These are phyloP conservation scores for Xestia c-nigrum DNA, from an alignment of 2,888 invertebrate genomes.

Conservation along the genomic window DNA sequence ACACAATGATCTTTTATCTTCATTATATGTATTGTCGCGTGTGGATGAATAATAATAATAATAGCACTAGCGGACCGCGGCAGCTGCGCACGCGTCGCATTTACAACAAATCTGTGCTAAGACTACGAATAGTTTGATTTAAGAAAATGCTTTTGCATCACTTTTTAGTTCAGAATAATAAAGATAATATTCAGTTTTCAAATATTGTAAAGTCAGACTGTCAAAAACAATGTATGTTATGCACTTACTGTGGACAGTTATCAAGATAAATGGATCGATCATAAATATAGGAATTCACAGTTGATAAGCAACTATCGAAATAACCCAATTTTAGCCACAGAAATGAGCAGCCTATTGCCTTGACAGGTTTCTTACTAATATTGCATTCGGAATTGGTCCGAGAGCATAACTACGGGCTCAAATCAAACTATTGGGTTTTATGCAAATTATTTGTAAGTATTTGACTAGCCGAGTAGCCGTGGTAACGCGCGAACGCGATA, in stretches of 20 bases:
- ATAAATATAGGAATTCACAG: constrained; percentile 19
- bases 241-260: constrained; percentile 9
- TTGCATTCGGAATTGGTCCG: constrained; percentile 15
- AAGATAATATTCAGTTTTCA: not conserved
- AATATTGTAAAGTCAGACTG: not conserved
- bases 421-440: constrained; percentile 10
- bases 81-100: constrained; percentile 26
- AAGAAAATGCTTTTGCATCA: not conserved
- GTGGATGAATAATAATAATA: constrained; percentile 48
- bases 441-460: not conserved
- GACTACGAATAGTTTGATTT: constrained; percentile 13
- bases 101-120: constrained; percentile 9
- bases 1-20: constrained; percentile 60
- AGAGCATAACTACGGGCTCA: constrained; percentile 20
- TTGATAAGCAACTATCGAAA: constrained; percentile 33
- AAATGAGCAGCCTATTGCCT: constrained; percentile 25
- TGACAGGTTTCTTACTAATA: constrained; percentile 33
- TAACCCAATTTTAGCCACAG: constrained; percentile 27
- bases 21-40: constrained; percentile 42
- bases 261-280: constrained; percentile 31
- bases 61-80: constrained; percentile 21
- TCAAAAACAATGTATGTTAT: constrained; percentile 11
- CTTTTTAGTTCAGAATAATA: not conserved
- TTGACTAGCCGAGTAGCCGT: not conserved
- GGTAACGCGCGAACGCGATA: not conserved